Evolutionary conservation across 2,888 invertebrate species (phyloP), one percentile per base, ranked within the genome.

Genomic region (Amphipyra berbera): DNA sequence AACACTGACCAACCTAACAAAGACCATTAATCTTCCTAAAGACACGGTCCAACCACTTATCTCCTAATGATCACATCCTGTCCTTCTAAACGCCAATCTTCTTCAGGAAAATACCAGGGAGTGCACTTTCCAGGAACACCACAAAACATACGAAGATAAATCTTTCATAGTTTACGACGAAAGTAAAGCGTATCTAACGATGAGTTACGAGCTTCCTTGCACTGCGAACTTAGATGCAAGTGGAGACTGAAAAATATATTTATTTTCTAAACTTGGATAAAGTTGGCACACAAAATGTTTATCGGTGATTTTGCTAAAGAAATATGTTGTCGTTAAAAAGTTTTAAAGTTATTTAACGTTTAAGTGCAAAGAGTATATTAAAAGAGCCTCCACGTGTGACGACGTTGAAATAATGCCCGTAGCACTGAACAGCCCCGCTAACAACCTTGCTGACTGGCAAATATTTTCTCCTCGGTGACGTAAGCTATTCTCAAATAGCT

Each of bases 181-280:
- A 79, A 79, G 74, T 76, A 64, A 75, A 76, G 57, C 72, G 70
- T 74, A 71, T 73, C 81, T 85, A 81, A 83, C 73, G 68, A 82
- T 60, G 61, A 76, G 47, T 62, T 70, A 74, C 57, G 78, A 61
- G 44, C 46, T 33, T 67, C 52, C 45, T 54, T 61, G 61, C 53
- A 37, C 52, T 53, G 58, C 35, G 27, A 63, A 67, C 44, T 67
- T 71, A 68, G 64, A 65, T 61, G 46, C 53, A 15, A 46, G 13
- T 27, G 8, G 41, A 72, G 74, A 76, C 68, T 50, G 40, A 55
- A 61, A 73, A 53, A 68, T 49, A 44, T 55, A 53, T 61, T 52
- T 55, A 67, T 66, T 56, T 66, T 52, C 41, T 33, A 50, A 73
- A 73, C 57, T 54, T 50, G 49, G 38, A 7, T 15, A 38, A 58